Percentiles rank a stretch among this genome's conserved stretches.
Evolutionary conservation across 2,888 invertebrate species (phyloP).

Genomic region (Cerastis rubricosa): DNA sequence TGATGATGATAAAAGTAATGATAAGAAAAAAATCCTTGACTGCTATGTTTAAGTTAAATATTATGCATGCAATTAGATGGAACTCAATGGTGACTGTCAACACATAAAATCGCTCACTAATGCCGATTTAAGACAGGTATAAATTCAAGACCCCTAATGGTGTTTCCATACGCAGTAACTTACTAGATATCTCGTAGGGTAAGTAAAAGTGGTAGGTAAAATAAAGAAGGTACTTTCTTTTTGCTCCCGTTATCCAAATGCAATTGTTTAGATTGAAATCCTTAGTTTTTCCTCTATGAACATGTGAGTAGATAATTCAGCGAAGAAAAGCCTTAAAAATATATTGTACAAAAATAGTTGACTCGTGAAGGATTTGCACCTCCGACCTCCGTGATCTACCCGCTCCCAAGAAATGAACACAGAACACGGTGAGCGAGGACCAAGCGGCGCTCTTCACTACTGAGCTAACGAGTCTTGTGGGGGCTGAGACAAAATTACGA

Average conservation of each 20-base stretch:
- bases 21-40: too few relatives aligned
- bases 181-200: background rate
- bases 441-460: conserved; percentile 65
- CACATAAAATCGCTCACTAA: background rate
- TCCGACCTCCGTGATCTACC: conserved; percentile 55
- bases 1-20: too few relatives aligned
- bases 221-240: background rate
- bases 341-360: conserved; percentile 7
- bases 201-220: too few relatives aligned
- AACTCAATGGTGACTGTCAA: too few relatives aligned
- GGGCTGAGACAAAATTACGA: conserved; percentile 27
- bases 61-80: too few relatives aligned
- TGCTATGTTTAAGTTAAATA: too few relatives aligned
- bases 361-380: conserved; percentile 64
- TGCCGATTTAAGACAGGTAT: background rate
- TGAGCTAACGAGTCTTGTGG: conserved; percentile 67
- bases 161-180: background rate
- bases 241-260: background rate
- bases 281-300: too few relatives aligned
- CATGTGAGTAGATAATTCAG: background rate
- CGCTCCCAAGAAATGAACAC: conserved; percentile 44
- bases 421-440: conserved; percentile 43
- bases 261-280: too few relatives aligned
- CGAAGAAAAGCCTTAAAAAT: background rate
- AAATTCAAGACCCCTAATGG: background rate